Percentiles rank a stretch among this genome's conserved stretches.
phyloP scores from a whole-genome alignment of 64 coral and sea anemone genomes.

The Cladopsammia gracilis region DNA sequence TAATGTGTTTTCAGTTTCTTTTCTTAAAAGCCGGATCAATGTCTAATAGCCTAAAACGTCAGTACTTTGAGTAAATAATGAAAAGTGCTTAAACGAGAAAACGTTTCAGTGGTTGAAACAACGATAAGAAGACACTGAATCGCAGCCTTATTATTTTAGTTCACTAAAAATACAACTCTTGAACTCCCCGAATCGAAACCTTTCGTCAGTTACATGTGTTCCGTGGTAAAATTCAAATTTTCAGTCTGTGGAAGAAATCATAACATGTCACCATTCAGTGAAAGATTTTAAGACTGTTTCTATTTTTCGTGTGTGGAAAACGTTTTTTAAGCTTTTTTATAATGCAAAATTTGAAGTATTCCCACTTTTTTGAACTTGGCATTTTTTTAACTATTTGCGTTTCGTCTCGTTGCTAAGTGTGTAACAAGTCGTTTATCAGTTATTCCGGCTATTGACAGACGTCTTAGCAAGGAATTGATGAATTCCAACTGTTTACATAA shows the following conservation, averaged over 20 bases:
- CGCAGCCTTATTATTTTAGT: no score
- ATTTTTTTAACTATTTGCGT: neutral
- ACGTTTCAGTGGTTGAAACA: neutral
- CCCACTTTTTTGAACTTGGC: no score
- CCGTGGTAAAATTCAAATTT: neutral
- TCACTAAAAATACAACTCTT: no score
- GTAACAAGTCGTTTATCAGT: neutral
- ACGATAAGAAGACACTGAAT: no score
- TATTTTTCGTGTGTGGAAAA: neutral
- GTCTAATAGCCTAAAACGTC: neutral
- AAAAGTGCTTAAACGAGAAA: neutral
- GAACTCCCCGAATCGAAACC: no score
- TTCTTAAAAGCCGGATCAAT: neutral
- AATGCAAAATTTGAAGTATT: neutral
- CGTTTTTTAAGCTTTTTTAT: neutral
- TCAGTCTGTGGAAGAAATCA: neutral
- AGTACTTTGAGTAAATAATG: neutral
- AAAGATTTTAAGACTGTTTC: neutral
- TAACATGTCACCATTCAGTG: neutral
- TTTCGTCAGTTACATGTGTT: no score
- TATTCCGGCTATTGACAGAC: neutral
- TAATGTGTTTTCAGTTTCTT: neutral
- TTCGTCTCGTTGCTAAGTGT: neutral
- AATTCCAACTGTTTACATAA: slow-evolving; percentile 34
- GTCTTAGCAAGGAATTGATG: neutral